phyloP scores from a whole-genome alignment of 1,140 invertebrate species.

The Drosophila nigrodunni region DNA sequence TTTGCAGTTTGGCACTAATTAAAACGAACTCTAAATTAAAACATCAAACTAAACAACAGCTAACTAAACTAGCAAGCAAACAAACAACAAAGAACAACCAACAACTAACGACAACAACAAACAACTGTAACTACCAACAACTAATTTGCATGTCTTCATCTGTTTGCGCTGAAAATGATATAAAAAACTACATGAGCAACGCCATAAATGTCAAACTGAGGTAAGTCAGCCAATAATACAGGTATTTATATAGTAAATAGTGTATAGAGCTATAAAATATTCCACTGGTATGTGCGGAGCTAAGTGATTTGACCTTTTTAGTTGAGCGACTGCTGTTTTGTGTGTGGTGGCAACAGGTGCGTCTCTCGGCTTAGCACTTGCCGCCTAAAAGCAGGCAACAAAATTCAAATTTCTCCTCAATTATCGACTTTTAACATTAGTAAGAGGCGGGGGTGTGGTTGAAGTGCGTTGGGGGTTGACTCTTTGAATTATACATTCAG shows the following conservation, averaged over 20 bases:
- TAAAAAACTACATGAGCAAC: constrained; percentile 81
- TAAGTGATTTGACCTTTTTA: constrained; percentile 71
- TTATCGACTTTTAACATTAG: constrained; percentile 16
- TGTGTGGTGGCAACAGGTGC: constrained; percentile 70
- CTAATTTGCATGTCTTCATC: constrained; percentile 79
- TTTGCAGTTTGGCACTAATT: constrained; percentile 15
- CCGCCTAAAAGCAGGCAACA: constrained; percentile 15
- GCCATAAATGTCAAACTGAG: constrained; percentile 82
- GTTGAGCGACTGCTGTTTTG: not conserved
- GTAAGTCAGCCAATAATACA: constrained; percentile 52
- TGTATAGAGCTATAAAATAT: constrained; percentile 16
- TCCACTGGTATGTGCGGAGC: constrained; percentile 7
- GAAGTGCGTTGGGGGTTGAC: too few species aligned
- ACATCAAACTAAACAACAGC: constrained; percentile 3
- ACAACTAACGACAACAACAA: constrained; percentile 1
- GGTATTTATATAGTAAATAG: constrained; percentile 20
- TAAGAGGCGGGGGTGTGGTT: too few species aligned
- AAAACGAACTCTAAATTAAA: constrained; percentile 1
- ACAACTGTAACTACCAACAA: constrained; percentile 42
- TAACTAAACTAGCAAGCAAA: constrained; percentile 3
- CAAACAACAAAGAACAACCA: constrained; percentile 26
- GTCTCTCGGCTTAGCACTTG: constrained; percentile 16
- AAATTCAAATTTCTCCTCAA: constrained; percentile 18
- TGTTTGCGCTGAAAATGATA: constrained; percentile 72
- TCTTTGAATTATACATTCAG: constrained; percentile 16